phyloP scores from a whole-genome alignment of 2,797 vertebrate species.

The Malurus splendens region DNA sequence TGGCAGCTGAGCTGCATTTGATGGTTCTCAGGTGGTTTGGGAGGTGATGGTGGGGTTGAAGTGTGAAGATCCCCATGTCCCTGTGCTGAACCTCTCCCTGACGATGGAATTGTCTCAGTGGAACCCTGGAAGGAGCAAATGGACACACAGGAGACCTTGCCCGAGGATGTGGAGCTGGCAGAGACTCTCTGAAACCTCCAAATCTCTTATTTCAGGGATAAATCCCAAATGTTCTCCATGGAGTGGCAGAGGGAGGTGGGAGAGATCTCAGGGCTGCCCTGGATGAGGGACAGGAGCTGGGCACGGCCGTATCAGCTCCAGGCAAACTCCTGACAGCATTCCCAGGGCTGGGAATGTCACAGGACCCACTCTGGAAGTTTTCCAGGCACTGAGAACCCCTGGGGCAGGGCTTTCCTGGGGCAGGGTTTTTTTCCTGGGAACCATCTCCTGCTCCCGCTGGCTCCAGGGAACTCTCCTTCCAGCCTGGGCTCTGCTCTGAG shows the following conservation, averaged over 20 bases:
- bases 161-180: not conserved
- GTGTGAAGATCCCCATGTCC: fast-evolving
- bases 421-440: not conserved
- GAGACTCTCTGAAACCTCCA: not conserved
- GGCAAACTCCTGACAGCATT: not conserved
- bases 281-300: not conserved
- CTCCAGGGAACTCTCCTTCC: not conserved
- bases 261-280: not conserved
- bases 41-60: not conserved
- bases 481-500: not conserved
- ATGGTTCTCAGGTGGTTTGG: not conserved
- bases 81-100: not conserved
- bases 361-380: too few species aligned
- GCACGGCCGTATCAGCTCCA: fast-evolving
- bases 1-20: not conserved
- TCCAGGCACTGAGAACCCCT: not conserved
- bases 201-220: not conserved
- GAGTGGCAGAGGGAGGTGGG: not conserved
- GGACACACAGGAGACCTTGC: not conserved
- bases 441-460: not conserved
- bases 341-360: not conserved
- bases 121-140: not conserved
- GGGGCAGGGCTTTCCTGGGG: fast-evolving
- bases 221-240: not conserved
- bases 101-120: fast-evolving